Evolutionary conservation across 2,797 vertebrate species (phyloP), one percentile per base, ranked within the genome.

Genomic region (Nyctibius grandis): DNA sequence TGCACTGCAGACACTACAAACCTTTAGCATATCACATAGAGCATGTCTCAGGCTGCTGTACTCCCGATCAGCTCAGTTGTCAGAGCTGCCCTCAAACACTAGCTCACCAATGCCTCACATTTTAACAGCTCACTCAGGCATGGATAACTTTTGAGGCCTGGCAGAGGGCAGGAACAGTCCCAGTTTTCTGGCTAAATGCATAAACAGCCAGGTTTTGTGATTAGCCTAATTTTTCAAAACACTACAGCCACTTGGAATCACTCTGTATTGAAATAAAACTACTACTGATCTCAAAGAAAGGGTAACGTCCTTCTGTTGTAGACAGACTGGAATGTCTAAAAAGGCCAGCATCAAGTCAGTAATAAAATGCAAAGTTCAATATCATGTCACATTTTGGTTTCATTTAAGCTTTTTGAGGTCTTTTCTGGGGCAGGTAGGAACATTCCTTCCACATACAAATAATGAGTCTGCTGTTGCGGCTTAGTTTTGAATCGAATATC

Each of bases 401-500:
- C 75, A 54, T 59, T 75, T 80, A 65, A 85, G 47, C 25, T 89
- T 92, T 92, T 34, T 76, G 28, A 79, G 38, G 47, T 61, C 29
- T 84, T 54, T 85, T 47, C 70, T 87, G 44, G 48, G 86, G 68
- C 72, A 91, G 34, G 36, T 38, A 48, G 68, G 42, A 92, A 88
- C 44, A 81, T 81, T 70, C 64, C 22, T 91, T 85, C 64, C 50
- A 88, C 56, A 36, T 21, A 91, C 9, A 79, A 76, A 93, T 75
- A 63, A 20, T 53, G 53, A 64, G 4, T 64, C 83, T 91, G 60
- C 22, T 83, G 61, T 83, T 73, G 84, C 94, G 75, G 40, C 56
- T 88, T 88, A 88, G 72, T 64, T 94, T 90, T 70, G 47, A 67
- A 76, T 89, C 70, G 73, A 85, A 64, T 53, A 90, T 50, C 48